A percentile compares a stretch with the other conserved stretches of the same genome.
phyloP scores from a whole-genome alignment of 2,888 invertebrate genomes.

The Hedya salicella region DNA sequence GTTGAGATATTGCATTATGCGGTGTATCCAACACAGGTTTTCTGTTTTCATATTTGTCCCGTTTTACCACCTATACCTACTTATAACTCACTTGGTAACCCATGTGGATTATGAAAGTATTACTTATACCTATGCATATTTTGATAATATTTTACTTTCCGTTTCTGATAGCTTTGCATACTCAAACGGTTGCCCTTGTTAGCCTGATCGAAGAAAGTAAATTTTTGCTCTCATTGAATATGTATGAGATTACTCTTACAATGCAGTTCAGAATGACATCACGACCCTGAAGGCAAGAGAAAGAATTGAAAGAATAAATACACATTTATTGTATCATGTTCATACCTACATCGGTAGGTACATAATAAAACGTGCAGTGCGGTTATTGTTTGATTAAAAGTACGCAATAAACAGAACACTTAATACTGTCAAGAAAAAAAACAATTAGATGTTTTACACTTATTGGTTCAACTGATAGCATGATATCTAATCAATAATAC shows the following conservation, averaged over 20 bases:
- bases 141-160: slow-evolving; percentile 34
- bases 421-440: too few relatives aligned
- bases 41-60: not conserved
- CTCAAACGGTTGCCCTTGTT: slow-evolving; percentile 31
- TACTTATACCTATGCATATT: slow-evolving; percentile 29
- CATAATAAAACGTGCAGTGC: too few relatives aligned
- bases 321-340: not conserved
- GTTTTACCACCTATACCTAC: not conserved
- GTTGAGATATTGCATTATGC: too few relatives aligned
- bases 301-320: not conserved
- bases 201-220: slow-evolving; percentile 25
- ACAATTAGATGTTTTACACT: too few relatives aligned
- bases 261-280: slow-evolving; percentile 6
- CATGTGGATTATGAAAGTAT: slow-evolving; percentile 13
- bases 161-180: slow-evolving; percentile 27
- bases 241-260: slow-evolving; percentile 28
- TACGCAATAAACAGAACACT: too few relatives aligned
- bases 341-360: too few relatives aligned
- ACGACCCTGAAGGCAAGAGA: not conserved
- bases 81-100: not conserved
- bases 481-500: not conserved
- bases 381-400: too few relatives aligned
- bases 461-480: too few relatives aligned
- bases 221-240: slow-evolving; percentile 29
- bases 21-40: too few relatives aligned